Conservation (phyloP, 1,140 invertebrate species). For the Liolophura sinensis region DNA sequence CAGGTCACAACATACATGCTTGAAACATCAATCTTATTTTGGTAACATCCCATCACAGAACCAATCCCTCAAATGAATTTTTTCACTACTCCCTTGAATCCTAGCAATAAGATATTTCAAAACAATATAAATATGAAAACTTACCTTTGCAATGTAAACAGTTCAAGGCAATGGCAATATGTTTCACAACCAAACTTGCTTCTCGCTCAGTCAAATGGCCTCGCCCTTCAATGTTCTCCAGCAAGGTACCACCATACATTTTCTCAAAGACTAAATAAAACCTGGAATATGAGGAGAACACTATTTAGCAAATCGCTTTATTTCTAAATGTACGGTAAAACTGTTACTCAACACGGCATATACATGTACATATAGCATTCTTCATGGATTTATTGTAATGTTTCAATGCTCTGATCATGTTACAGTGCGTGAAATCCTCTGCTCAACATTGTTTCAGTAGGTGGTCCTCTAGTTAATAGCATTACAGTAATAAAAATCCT, state of each 20-base stretch:
- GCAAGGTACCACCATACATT: slow-evolving; percentile 85
- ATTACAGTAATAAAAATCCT: not conserved
- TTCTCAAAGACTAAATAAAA: slow-evolving; percentile 99
- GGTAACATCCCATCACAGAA: too few species aligned
- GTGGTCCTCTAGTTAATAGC: not conserved
- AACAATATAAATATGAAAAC: slow-evolving; percentile 7
- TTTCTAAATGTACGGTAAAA: too few species aligned
- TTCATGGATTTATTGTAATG: too few species aligned
- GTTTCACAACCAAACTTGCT: slow-evolving; percentile 88
- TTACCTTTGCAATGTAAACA: slow-evolving; percentile 86
- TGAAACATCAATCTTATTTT: too few species aligned
- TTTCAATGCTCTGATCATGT: too few species aligned
- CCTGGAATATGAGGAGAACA: slow-evolving; percentile 36
- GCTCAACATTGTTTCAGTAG: too few species aligned
- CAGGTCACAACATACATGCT: not conserved
- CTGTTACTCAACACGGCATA: too few species aligned
- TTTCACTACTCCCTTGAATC: not conserved
- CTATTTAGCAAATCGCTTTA: too few species aligned
- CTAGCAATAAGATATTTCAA: not conserved
- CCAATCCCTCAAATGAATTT: slow-evolving; percentile 4
- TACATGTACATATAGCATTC: too few species aligned
- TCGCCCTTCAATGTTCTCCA: slow-evolving; percentile 89
- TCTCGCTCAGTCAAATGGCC: slow-evolving; percentile 93
- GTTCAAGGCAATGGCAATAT: slow-evolving; percentile 91
- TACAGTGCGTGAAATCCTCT: too few species aligned